Base-by-base conservation (phyloP, 1,140 invertebrate genomes). In the Acyrthosiphon pisum region DNA sequence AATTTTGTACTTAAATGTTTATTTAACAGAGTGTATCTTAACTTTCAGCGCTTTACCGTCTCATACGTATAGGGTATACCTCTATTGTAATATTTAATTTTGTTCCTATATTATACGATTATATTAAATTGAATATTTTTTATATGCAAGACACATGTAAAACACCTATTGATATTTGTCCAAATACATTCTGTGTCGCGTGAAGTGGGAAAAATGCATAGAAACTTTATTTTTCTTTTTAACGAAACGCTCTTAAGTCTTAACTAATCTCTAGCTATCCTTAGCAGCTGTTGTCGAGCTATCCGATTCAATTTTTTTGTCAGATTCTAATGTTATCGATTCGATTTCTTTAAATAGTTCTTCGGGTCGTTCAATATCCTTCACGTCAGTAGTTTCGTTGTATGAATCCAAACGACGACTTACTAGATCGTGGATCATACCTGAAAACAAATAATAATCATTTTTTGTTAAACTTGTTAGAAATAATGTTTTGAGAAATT, bases 311-410 rank as follows among this genome's bases (percentile, higher is more conserved):
- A 8, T 68, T n/a, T 60, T 90, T 26, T 60, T 18, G 2, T 90
- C 35, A 6, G 53, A 11, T 90, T 90, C 37, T 44, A 30, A 90
- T n/a, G 89, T 60, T 41, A 90, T 46, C 2, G 50, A 60, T 90
- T 90, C 88, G 20, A 90, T 90, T 60, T 90, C 88, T 60, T 90
- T 56, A 26, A 90, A 90, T 26, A 90, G 37, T 44, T 90, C 88
- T 60, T 90, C 37, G 26, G 88, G 88, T 44, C 41, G 56, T 60
- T 26, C 35, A 60, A 90, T 90, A 30, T 50, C 41, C 56, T 90
- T 53, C 23, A 90, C 88, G 18, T 56, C 37, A 20, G 88, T 90
- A 41, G 30, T 37, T 44, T 90, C 53, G 6, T 90, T 60, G 22
- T 60, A 60, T 23, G 37, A 41, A 26, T 60, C 35, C 50, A 90